Percentiles rank a stretch among this genome's conserved stretches.
Conservation (phyloP, 2,797 vertebrate genomes). For the Hemibagrus guttatus region DNA sequence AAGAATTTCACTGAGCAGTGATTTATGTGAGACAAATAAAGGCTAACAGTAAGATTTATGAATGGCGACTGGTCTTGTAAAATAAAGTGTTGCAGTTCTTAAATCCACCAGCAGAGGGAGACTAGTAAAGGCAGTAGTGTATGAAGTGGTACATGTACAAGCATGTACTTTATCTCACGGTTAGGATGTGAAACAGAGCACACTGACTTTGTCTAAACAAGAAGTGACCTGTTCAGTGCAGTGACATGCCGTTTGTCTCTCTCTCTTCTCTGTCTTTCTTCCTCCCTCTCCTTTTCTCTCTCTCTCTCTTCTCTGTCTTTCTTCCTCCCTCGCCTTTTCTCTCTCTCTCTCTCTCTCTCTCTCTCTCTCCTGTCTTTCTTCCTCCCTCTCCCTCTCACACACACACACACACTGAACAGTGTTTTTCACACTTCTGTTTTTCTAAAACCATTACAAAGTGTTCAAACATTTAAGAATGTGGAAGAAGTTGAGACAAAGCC, state of each 20-base stretch:
- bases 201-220: constrained; percentile 47
- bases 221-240: constrained; percentile 44
- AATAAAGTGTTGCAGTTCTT: constrained; percentile 4
- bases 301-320: neutral
- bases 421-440: neutral
- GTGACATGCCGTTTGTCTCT: neutral
- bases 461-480: neutral
- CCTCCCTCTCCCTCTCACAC: neutral
- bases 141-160: too few species aligned
- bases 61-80: neutral
- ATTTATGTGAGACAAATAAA: too few species aligned
- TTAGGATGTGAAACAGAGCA: constrained; percentile 35
- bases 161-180: constrained; percentile 16
- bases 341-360: neutral
- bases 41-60: neutral
- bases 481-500: neutral
- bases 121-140: neutral
- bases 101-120: constrained; percentile 16
- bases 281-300: neutral
- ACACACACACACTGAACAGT: constrained; percentile 2
- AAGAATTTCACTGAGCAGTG: too few species aligned
- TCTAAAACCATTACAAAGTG: neutral
- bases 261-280: neutral
- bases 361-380: neutral
- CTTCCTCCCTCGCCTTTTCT: too few species aligned